phyloP scores from a whole-genome alignment of 2,888 invertebrate species.

The Lepidochrysops patricia region DNA sequence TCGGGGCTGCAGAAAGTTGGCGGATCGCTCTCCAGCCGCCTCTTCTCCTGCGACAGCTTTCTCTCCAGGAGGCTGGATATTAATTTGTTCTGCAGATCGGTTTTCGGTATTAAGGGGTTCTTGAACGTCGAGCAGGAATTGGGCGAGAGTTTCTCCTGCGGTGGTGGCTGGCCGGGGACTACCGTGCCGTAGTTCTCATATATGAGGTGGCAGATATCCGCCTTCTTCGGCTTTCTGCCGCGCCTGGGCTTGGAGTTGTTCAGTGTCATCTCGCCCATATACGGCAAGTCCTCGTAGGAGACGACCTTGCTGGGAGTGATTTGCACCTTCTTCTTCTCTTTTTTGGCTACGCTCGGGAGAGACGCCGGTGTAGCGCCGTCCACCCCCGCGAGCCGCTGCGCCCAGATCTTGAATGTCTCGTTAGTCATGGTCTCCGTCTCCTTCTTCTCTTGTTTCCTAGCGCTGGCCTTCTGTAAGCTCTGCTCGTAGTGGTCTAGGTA shows the following conservation, averaged over 20 bases:
- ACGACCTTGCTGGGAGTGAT: slow-evolving; percentile 70
- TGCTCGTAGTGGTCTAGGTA: slow-evolving; percentile 87
- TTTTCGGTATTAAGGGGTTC: slow-evolving; percentile 53
- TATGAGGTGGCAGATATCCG: slow-evolving; percentile 92
- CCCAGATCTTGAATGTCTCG: slow-evolving; percentile 83
- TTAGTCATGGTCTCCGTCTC: slow-evolving; percentile 65
- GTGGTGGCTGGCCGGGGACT: slow-evolving; percentile 82
- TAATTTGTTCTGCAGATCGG: slow-evolving; percentile 79
- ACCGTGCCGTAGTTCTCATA: slow-evolving; percentile 94
- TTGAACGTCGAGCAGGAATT: slow-evolving; percentile 41
- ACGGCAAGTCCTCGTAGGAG: slow-evolving; percentile 88
- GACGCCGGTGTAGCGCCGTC: slow-evolving; percentile 37
- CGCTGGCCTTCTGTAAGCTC: slow-evolving; percentile 73
- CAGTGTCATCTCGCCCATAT: slow-evolving; percentile 94
- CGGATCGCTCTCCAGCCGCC: slow-evolving; percentile 51
- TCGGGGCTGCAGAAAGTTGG: slow-evolving; percentile 49
- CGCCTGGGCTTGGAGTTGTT: slow-evolving; percentile 90
- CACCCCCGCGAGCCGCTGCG: slow-evolving; percentile 82
- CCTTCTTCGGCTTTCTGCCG: slow-evolving; percentile 92
- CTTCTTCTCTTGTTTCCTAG: slow-evolving; percentile 49
- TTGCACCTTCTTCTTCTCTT: slow-evolving; percentile 54
- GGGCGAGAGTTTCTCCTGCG: slow-evolving; percentile 55
- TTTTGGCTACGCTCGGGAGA: slow-evolving; percentile 42
- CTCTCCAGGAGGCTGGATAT: slow-evolving; percentile 81
- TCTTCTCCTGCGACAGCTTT: slow-evolving; percentile 79